Evolutionary conservation across 2,888 invertebrate genomes (phyloP), one percentile per base, ranked within the genome.

Genomic region (Xestobium rufovillosum): DNA sequence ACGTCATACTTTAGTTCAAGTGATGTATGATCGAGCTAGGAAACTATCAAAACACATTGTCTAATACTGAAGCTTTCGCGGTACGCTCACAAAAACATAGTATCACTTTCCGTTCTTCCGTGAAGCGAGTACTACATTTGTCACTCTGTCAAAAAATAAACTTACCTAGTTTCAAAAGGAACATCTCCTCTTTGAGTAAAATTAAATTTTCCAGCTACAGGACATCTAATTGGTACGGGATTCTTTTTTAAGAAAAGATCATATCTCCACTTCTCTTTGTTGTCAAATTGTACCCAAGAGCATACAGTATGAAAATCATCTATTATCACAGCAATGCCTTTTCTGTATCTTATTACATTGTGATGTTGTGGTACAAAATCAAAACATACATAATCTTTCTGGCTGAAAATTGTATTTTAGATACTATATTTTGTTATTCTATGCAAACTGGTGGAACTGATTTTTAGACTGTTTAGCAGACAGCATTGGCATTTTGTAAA

Each of bases 371-470:
- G 90, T 33, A 95, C 82, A 62, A 97, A 92, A 60, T 97, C 94
- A 53, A 95, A 95, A 59, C 97, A 97, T 4, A 95, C 81, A 60
- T 88, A 96, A 75, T 97, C 96, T 57, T 94, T 94, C 68, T 97
- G 96, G 65, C 95, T 83, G 59, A 48, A 69, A 65, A 42, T n/a
- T n/a, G n/a, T n/a, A n/a, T n/a, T n/a, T n/a, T n/a, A n/a, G n/a
- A n/a, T n/a, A 17, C 39, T 42, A 48, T 41, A 43, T 15, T 13
- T 2, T 12, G 13, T n/a, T n/a, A n/a, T n/a, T n/a, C n/a, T n/a
- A n/a, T n/a, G n/a, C n/a, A n/a, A n/a, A 9, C 34, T 3, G 29
- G 26, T 26, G 10, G 10, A 26, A 11, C 26, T 26, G 10, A 30
- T 6, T 12, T n/a, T n/a, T n/a, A n/a, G n/a, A n/a, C n/a, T n/a